phyloP scores from a whole-genome alignment of 2,113 vertebrate species.

The Pedetes capensis region DNA sequence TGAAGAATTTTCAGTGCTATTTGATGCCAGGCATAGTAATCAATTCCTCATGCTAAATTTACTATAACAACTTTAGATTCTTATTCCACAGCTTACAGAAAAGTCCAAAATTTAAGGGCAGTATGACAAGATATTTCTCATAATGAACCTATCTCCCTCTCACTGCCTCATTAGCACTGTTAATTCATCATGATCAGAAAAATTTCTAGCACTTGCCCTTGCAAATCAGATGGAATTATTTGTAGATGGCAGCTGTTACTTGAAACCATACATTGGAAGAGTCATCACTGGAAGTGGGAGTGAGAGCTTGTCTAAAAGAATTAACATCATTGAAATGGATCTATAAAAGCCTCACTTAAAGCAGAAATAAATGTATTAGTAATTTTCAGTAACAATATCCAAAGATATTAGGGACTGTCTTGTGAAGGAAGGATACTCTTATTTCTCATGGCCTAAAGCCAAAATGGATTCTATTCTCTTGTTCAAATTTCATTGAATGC shows the following conservation, averaged over 20 bases:
- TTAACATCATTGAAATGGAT: neutral
- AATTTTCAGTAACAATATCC: neutral
- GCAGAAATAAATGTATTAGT: neutral
- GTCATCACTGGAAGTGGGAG: neutral
- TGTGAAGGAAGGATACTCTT: no score
- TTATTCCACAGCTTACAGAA: neutral
- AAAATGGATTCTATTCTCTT: no score
- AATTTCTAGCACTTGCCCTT: neutral
- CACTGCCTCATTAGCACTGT: neutral
- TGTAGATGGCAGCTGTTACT: neutral
- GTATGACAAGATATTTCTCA: neutral
- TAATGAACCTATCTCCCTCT: neutral
- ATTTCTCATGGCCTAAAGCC: no score
- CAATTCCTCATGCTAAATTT: neutral
- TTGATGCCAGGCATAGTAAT: neutral
- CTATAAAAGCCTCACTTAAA: neutral
- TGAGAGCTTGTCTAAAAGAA: neutral
- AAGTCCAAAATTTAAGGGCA: neutral
- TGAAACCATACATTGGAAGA: neutral
- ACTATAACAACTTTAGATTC: neutral
- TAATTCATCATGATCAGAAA: neutral
- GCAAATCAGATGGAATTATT: neutral
- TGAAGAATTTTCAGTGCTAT: neutral
- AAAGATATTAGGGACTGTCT: no score
- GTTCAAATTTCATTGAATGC: neutral